Evolutionary conservation across 2,888 invertebrate species (phyloP).

Genomic region (Notodonta dromedarius): DNA sequence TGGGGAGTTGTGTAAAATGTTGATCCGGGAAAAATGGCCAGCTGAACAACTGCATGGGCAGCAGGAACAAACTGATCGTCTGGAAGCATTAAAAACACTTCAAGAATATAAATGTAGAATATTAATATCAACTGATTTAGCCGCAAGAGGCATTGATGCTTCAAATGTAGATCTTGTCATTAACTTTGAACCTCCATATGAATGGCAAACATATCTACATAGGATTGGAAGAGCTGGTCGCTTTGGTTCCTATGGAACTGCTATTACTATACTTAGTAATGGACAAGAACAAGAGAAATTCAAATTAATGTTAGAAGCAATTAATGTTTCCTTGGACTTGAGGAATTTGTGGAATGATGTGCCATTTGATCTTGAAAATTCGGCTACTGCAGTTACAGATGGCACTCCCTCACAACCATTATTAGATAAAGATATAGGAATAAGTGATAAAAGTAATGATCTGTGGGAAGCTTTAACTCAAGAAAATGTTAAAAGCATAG

Average conservation of each 20-base stretch:
- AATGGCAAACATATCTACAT: slow-evolving; percentile 94
- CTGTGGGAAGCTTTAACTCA: slow-evolving; percentile 49
- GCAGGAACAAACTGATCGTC: slow-evolving; percentile 90
- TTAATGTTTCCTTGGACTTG: slow-evolving; percentile 71
- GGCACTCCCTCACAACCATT: neutral
- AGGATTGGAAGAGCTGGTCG: slow-evolving; percentile 98
- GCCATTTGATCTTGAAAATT: slow-evolving; percentile 27
- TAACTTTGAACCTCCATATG: slow-evolving; percentile 94
- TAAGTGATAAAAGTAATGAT: slow-evolving; percentile 24
- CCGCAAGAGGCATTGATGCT: slow-evolving; percentile 97
- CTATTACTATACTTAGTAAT: slow-evolving; percentile 89
- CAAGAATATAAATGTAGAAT: slow-evolving; percentile 93
- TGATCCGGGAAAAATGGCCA: slow-evolving; percentile 90
- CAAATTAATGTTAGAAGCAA: slow-evolving; percentile 80
- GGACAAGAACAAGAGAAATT: slow-evolving; percentile 86
- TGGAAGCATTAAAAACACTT: slow-evolving; percentile 90
- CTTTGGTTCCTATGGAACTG: slow-evolving; percentile 93
- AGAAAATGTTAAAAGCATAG: slow-evolving; percentile 23
- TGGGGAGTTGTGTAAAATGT: slow-evolving; percentile 88
- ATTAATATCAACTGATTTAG: slow-evolving; percentile 95
- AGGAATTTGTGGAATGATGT: slow-evolving; percentile 57
- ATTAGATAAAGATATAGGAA: neutral
- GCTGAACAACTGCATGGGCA: slow-evolving; percentile 91
- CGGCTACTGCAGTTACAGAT: slow-evolving; percentile 9
- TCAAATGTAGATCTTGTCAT: slow-evolving; percentile 96